A percentile compares a stretch with the other conserved stretches of the same genome.
Evolutionary conservation across 2,888 invertebrate genomes (phyloP).

Genomic region (Limulus polyphemus): DNA sequence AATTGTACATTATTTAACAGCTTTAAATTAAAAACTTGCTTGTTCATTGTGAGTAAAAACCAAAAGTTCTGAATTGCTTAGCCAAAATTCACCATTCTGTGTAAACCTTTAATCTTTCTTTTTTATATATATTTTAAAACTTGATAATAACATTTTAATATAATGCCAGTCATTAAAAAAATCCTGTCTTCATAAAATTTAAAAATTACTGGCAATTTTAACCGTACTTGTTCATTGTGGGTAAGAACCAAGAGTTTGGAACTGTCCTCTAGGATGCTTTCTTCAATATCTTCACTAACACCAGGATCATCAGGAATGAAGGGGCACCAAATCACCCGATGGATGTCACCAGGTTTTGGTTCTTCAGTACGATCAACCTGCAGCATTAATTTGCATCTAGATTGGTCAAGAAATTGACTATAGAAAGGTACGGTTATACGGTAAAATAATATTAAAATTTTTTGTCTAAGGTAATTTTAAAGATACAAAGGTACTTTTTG

Average conservation of each 20-base stretch:
- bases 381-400: conserved; percentile 37
- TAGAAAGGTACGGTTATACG: conserved; percentile 3
- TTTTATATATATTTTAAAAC: too few species aligned
- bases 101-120: too few species aligned
- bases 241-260: conserved; percentile 67
- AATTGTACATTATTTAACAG: too few species aligned
- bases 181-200: too few species aligned
- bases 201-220: too few species aligned
- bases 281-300: conserved; percentile 38
- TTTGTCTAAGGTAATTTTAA: not conserved
- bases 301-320: conserved; percentile 54
- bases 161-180: too few species aligned
- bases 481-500: not conserved
- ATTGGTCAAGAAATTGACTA: conserved; percentile 6
- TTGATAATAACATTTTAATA: too few species aligned
- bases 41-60: too few species aligned
- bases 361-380: conserved; percentile 48
- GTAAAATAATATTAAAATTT: not conserved
- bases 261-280: conserved; percentile 44
- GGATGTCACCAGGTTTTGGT: conserved; percentile 41
- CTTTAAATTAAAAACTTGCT: too few species aligned
- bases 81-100: too few species aligned
- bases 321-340: conserved; percentile 84
- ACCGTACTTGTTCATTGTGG: conserved; percentile 49
- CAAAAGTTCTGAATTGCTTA: too few species aligned